A percentile compares a stretch with the other conserved stretches of the same genome.
Conservation (phyloP, 2,888 invertebrate genomes). For the Chymomyza fuscimana region DNA sequence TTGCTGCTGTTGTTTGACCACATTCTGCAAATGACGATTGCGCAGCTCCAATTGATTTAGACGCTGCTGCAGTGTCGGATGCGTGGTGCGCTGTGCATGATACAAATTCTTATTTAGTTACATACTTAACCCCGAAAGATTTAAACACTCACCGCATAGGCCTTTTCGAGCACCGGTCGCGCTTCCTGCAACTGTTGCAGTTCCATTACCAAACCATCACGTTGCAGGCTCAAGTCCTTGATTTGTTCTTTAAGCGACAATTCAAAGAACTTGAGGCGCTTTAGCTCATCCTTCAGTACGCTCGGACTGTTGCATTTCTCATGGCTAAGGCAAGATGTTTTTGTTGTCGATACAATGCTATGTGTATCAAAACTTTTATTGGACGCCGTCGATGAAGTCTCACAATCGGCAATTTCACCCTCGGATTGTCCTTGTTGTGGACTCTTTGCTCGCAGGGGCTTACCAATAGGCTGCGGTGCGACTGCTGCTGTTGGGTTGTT, state of each 20-base stretch:
- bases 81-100: slow-evolving; percentile 74
- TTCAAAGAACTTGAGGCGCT: slow-evolving; percentile 78
- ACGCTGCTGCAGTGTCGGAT: slow-evolving; percentile 78
- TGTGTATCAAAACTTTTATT: slow-evolving; percentile 78
- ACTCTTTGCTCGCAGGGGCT: slow-evolving; percentile 61
- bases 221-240: slow-evolving; percentile 77
- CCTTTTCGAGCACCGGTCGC: slow-evolving; percentile 79
- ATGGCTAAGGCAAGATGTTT: slow-evolving; percentile 64
- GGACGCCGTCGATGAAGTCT: slow-evolving; percentile 78
- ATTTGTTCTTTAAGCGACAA: slow-evolving; percentile 79
- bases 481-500: slow-evolving; percentile 26
- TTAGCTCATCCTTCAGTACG: slow-evolving; percentile 77
- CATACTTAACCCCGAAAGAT: neutral
- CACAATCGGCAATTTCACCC: slow-evolving; percentile 70
- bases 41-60: slow-evolving; percentile 83
- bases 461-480: slow-evolving; percentile 65
- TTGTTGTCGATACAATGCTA: slow-evolving; percentile 76
- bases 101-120: neutral
- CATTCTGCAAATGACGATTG: slow-evolving; percentile 83
- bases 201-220: slow-evolving; percentile 80
- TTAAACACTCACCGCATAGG: slow-evolving; percentile 78
- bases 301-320: slow-evolving; percentile 73
- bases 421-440: slow-evolving; percentile 65
- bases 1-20: slow-evolving; percentile 84
- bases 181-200: slow-evolving; percentile 80